Base-by-base conservation (phyloP, 2,113 vertebrate genomes). In the Nothoprocta pentlandii region DNA sequence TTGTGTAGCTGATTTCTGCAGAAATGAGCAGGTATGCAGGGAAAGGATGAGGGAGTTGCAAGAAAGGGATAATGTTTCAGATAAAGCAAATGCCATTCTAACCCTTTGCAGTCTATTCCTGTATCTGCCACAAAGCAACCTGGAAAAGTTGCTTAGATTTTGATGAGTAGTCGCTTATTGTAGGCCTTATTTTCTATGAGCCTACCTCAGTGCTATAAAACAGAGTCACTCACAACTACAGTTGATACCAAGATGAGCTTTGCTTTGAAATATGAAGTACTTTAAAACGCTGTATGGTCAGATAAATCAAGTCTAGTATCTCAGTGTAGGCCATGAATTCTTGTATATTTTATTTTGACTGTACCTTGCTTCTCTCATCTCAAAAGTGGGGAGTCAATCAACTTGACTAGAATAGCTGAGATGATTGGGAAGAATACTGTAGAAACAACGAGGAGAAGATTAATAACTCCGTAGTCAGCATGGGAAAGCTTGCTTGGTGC, bases 121-220 rank as follows among this genome's bases (percentile, higher is more conserved):
- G 25, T 12, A 53, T 68, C 56, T 80, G 28, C 71, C 39, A 75
- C 42, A 86, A 75, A 92, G 75, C 64, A 75, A 89, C 61, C 42
- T 70, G 39, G 56, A 23, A 26, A 80, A 89, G 51, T 80, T 92
- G 75, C 83, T 94, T 90, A 90, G 26, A 36, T 96, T 93, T 95
- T 95, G 42, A 7, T 70, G 77, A 86, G 80, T 63, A 78, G 51
- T 86, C 32, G 30, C 28, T 86, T 93, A 36, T 3, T 77, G 34
- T 51, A 86, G 47, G 28, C 80, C 46, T 75, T 90, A 26, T 16
- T 88, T 94, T 89, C 34, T 73, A 41, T 28, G 61, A 81, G 68
- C 42, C 36, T 82, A 54, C 41, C 77, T 89, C 53, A 62, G 16
- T 69, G 30, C 59, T 66, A 5, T 85, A 69, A 62, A 53, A 17